phyloP scores from a whole-genome alignment of 1,140 invertebrate genomes.

The Tetranychus urticae region DNA sequence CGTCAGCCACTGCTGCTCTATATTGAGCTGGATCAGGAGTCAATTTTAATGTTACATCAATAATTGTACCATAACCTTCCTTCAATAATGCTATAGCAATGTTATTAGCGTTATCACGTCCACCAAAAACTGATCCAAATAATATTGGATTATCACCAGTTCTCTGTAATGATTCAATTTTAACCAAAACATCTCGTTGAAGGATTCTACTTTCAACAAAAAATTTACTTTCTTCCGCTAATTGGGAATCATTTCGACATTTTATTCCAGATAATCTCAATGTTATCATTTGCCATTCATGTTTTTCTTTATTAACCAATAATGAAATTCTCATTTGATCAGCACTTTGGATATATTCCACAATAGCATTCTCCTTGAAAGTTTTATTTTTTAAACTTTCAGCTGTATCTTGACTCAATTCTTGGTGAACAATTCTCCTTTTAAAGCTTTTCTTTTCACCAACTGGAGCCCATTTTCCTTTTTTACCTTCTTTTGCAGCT shows the following conservation, averaged over 20 bases:
- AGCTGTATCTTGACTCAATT: conserved; percentile 22
- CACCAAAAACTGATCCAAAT: conserved; percentile 2
- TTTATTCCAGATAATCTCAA: conserved; percentile 75
- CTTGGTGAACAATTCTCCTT: conserved; percentile 27
- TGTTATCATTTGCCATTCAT: conserved; percentile 62
- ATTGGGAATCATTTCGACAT: conserved; percentile 30
- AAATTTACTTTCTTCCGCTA: conserved; percentile 49
- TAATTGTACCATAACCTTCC: conserved; percentile 81
- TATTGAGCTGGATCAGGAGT: conserved; percentile 58
- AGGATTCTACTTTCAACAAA: conserved; percentile 74
- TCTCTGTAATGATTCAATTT: conserved; percentile 47
- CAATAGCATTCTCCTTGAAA: conserved; percentile 50
- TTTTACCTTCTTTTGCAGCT: conserved; percentile 53
- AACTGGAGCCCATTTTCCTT: conserved; percentile 47
- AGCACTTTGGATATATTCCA: conserved; percentile 86
- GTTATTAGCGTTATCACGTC: conserved; percentile 26
- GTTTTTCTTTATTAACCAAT: not conserved
- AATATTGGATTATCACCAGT: conserved; percentile 31
- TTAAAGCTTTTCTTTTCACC: not conserved
- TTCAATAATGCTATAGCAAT: conserved; percentile 75
- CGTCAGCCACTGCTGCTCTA: conserved; percentile 51
- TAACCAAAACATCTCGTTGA: conserved; percentile 75
- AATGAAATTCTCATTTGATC: conserved; percentile 48
- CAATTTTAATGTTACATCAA: conserved; percentile 85
- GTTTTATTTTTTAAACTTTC: conserved; percentile 15